Base-by-base conservation (phyloP, 2,888 invertebrate genomes). In the Prostheceraeus crozeri region DNA sequence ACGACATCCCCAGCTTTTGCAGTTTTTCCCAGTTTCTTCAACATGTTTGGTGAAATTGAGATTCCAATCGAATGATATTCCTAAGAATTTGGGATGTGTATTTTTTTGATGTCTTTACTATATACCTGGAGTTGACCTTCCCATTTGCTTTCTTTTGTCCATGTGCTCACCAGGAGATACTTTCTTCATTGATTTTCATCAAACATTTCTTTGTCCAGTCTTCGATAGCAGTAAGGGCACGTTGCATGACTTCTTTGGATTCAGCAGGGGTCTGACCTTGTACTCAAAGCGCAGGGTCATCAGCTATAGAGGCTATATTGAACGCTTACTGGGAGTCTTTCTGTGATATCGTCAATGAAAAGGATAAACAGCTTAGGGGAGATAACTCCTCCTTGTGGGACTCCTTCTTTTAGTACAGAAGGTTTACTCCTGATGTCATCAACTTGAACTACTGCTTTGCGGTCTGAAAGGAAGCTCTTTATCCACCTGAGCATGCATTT, bases 161-260 rank as follows among this genome's bases (percentile, higher is more conserved):
- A 40, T 14, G 40, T 40, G 40, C 14, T 40, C n/a, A 40, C n/a
- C 6, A 40, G 40, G 6, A 40, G n/a, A n/a, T n/a, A 40, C n/a
- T 40, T 14, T 40, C n/a, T 19, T 40, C 40, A 40, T 40, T 40
- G 6, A 40, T 40, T 19, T n/a, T 40, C 40, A 40, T 40, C 19
- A 19, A 14, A 14, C 40, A 40, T 10, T 10, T 33, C 10, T 33
- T 33, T 10, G 33, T n/a, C 33, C 33, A 33, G 10, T 33, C 33
- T 33, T 33, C 33, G 10, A 33, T 33, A 10, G 33, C 10, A 10
- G 10, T 33, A n/a, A 33, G 33, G n/a, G n/a, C 10, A 33, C 33
- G 10, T 33, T 33, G n/a, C n/a, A n/a, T n/a, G n/a, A n/a, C n/a
- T n/a, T n/a, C n/a, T n/a, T n/a, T n/a, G n/a, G n/a, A n/a, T n/a